Evolutionary conservation across 2,888 invertebrate species (phyloP), one percentile per base, ranked within the genome.

Genomic region (Cabera pusaria): DNA sequence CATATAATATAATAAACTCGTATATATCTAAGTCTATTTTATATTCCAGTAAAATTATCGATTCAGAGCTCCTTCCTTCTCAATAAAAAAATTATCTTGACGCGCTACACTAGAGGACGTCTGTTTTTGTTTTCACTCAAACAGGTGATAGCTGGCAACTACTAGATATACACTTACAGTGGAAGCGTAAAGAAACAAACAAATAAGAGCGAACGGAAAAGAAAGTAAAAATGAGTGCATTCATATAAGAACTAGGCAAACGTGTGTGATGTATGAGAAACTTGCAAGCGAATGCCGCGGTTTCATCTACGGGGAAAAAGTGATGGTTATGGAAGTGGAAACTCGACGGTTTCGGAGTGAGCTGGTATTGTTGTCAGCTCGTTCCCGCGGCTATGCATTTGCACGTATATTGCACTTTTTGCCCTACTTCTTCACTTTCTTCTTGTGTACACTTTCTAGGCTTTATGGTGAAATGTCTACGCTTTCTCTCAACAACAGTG

Each of bases 181-280:
- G 49, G 56, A 64, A 62, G 62, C 53, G 59, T 59, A 21, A 22
- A 61, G 63, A 66, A 71, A 70, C 68, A 70, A 79, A 70, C 69
- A 70, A 79, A 76, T 59, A 85, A 85, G 81, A 84, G 86, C 82
- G 86, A 86, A 80, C 74, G 82, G 82, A 84, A 84, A 84, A 81
- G 88, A 88, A 87, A 88, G 88, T 87, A 88, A 88, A 86, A 87
- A 85, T 86, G 81, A 84, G 78, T 76, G 75, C 83, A 82, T 72
- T 65, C 77, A 72, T 79, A 82, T 72, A 78, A 80, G 80, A 85
- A 81, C 75, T 79, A 80, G 79, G 79, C 72, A 70, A 77, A 74
- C 82, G 68, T 72, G 77, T 71, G 70, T 63, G n/a, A n/a, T 63
- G 69, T 57, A 61, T 53, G 72, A 79, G 80, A 75, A 76, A 78